Evolutionary conservation across 2,113 vertebrate genomes (phyloP), one percentile per base, ranked within the genome.

Genomic region (Benitochromis conjunctus): DNA sequence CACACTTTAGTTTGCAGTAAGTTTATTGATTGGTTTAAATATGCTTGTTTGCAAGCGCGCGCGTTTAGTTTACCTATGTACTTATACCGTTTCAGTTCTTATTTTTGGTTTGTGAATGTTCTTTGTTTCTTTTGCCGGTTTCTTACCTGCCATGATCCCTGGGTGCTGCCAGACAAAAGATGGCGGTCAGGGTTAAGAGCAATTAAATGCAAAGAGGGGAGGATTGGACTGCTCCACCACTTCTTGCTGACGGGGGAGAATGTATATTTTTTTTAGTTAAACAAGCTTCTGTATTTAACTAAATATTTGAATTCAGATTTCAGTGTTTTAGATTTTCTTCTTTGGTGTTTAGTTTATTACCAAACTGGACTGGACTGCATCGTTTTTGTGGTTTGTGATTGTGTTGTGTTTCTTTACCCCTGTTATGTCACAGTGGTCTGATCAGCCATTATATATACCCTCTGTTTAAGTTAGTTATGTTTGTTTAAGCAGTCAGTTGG

Each of bases 111-210:
- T 62, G 31, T 12, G 18, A 36, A n/a, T 62, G 58, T 3, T 7
- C 31, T 36, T 36, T 3, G 29, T 4, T 31, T 5, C 31, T 31
- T 31, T 31, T 5, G 5, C 26, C 31, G 31, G 58, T 36, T 62
- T 62, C 31, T n/a, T 36, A 36, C 58, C 58, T 36, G 58, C 18
- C 18, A 36, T 62, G 9, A 7, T 62, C 31, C 9, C 31, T 36
- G 58, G 5, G 31, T 36, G 18, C 36, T 62, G 0, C 58, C 31
- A 0, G 58, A 36, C 58, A 62, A 36, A 36, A 62, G 31, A 36
- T 62, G 58, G 31, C 1, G 21, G 55, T 6, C 0, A 0, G 58
- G 16, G 58, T 36, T 60, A 3, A 60, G 29, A 34, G 29, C 58
- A 62, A 2, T 62, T 34, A 34, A 62, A 62, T 62, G 34, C 16